Conservation (phyloP, 2,797 vertebrate genomes). For the Hapalemur alaotrensis region DNA sequence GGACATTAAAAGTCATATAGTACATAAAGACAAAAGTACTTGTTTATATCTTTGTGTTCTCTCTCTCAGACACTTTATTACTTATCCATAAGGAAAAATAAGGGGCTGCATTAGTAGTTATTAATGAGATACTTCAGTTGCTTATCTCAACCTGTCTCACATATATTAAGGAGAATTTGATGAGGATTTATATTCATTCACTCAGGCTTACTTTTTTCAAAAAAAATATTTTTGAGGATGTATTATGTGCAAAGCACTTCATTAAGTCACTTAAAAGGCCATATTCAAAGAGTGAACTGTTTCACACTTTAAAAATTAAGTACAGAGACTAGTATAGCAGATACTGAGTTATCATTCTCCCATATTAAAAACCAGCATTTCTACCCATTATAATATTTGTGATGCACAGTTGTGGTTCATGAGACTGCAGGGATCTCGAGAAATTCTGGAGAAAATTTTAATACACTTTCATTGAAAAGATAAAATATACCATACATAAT, state of each 20-base stretch:
- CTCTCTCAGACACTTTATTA: neutral
- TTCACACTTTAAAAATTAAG: slow-evolving; percentile 18
- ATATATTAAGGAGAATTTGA: neutral
- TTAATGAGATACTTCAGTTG: neutral
- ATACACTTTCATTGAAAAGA: neutral
- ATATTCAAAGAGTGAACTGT: neutral
- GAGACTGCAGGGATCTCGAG: neutral
- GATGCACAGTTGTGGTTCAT: slow-evolving; percentile 12
- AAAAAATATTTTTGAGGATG: neutral
- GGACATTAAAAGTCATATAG: neutral
- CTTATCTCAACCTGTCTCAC: neutral
- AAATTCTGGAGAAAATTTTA: slow-evolving; percentile 36
- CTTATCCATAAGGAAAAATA: neutral
- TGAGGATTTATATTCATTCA: neutral
- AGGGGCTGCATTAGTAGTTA: neutral
- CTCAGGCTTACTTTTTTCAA: neutral
- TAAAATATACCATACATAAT: neutral
- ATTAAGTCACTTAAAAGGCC: neutral
- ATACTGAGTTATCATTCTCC: neutral
- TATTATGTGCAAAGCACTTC: neutral
- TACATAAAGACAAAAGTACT: neutral
- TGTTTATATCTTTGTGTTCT: neutral
- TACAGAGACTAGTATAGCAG: neutral
- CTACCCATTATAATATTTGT: neutral
- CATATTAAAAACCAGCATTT: neutral